A percentile compares a stretch with the other conserved stretches of the same genome.
These are phyloP conservation scores for Pogonocichla stellata DNA, from an alignment of 2,113 vertebrate genomes.

Conservation along the genomic window DNA sequence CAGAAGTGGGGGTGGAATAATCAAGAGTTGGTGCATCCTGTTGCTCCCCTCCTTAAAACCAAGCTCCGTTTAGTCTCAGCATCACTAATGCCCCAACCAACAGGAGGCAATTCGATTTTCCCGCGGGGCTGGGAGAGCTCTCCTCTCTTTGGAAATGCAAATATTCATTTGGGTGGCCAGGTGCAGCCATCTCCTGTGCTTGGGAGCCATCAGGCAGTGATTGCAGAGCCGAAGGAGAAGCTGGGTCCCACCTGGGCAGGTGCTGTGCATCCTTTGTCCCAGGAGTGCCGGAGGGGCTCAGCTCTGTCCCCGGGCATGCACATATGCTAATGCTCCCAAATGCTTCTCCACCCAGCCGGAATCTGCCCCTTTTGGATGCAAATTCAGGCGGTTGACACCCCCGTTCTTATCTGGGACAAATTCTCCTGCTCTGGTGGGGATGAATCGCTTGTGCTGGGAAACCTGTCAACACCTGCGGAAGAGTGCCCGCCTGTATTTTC, in stretches of 20 bases:
- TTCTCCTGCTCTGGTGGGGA: neutral
- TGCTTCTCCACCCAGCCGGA: neutral
- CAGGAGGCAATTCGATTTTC: neutral
- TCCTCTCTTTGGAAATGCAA: conserved; percentile 14
- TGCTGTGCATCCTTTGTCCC: neutral
- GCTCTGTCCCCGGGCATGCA: neutral
- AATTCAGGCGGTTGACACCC: neutral
- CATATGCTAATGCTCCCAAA: neutral
- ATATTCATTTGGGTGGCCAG: neutral
- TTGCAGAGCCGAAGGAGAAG: neutral
- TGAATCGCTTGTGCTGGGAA: neutral
- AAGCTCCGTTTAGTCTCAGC: neutral
- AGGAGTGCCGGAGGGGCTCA: neutral
- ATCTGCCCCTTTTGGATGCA: neutral
- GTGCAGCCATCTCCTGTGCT: conserved; percentile 14
- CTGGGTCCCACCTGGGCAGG: neutral
- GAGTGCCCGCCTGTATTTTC: neutral
- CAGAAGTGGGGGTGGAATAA: neutral
- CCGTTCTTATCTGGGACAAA: neutral
- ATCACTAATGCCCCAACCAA: neutral
- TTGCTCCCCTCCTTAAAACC: neutral
- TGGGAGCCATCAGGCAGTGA: neutral
- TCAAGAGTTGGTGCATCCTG: rapidly evolving
- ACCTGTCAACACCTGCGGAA: neutral
- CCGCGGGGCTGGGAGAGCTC: neutral